Conservation (phyloP, 2,888 invertebrate genomes). For the Monoplex corrugatus region DNA sequence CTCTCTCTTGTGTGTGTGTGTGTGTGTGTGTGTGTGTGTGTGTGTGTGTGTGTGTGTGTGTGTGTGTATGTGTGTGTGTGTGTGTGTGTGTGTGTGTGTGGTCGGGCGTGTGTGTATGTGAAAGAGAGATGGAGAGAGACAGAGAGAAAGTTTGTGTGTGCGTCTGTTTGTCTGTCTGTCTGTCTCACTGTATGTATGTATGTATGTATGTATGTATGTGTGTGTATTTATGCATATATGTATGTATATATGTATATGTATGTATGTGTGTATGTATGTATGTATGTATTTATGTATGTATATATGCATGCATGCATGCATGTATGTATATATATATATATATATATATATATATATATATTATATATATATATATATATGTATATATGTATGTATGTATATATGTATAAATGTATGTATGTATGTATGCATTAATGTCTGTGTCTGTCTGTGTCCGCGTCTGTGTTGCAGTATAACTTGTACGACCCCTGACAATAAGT, state of each 20-base stretch:
- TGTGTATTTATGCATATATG: background rate
- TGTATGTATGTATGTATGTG: background rate
- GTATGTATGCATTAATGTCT: background rate
- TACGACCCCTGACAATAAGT: no score
- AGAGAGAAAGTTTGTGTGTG: no score
- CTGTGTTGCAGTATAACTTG: no score
- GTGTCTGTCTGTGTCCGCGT: conserved; percentile 22
- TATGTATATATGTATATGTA: background rate
- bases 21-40: background rate
- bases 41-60: background rate
- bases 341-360: background rate
- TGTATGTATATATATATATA: background rate
- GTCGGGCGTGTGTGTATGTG: background rate
- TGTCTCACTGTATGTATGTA: background rate
- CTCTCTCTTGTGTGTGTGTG: background rate
- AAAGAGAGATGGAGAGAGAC: no score
- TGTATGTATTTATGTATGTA: background rate
- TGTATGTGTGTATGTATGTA: background rate
- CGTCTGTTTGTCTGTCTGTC: background rate
- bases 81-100: no score
- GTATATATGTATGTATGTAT: no score
- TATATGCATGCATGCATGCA: background rate
- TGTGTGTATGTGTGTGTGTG: no score
- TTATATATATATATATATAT: no score
- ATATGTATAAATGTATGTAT: background rate